Evolutionary conservation across 1,140 invertebrate genomes (phyloP), one percentile per base, ranked within the genome.

Genomic region (Lysiphlebus fabarum): DNA sequence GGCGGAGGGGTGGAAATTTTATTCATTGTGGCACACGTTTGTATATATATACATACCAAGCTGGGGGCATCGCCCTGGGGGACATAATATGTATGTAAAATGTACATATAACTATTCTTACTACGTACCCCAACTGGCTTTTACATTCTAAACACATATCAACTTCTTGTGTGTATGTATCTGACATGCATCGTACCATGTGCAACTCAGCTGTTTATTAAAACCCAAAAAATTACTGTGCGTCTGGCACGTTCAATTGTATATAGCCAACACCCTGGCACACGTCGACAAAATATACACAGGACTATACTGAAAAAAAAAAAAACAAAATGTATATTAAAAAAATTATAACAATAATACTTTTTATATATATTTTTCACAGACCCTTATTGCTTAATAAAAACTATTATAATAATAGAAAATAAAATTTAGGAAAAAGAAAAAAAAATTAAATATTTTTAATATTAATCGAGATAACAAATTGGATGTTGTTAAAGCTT

Each of bases 161-260:
- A 53, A 45, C 8, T 59, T 49, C 47, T 40, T 59, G 57, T 14
- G 47, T 43, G 44, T n/a, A n/a, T 44, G 61, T 56, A 59, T 63
- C 53, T 65, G 65, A 63, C 61, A 51, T 51, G 57, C 53, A 61
- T 56, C 53, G 57, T 61, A 63, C 67, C 70, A 72, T 70, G 71
- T 71, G 71, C 67, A 65, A 64, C 68, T 73, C 71, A 73, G 73
- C 69, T 74, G 73, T 72, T 70, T 64, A 61, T 67, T 70, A 74
- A 73, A 74, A 70, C 69, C 68, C 61, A 60, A 26, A 26, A 73
- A 74, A 75, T 74, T 74, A 75, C 71, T 69, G 59, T 62, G 53
- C 62, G 53, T 56, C 56, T 59, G 49, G 59, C 61, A 54, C 47
- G 50, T 57, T 61, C 60, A 56, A 67, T 65, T 56, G 33, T 6